Evolutionary conservation across 2,113 vertebrate genomes (phyloP).

Genomic region (Elachura formosa): DNA sequence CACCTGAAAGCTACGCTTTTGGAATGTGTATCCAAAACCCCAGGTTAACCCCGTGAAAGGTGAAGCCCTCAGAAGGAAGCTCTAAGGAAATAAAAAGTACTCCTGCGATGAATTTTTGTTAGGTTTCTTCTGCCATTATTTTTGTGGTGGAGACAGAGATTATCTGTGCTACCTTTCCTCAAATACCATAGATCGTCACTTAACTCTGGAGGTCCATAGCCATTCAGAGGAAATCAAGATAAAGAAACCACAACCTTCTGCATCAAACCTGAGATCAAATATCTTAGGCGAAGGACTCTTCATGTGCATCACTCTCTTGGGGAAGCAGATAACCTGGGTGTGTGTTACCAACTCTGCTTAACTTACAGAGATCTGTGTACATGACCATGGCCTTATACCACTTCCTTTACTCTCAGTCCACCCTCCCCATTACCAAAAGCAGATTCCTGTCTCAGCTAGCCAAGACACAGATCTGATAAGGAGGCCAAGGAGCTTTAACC

Average conservation of each 20-base stretch:
- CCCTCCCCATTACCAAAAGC: neutral
- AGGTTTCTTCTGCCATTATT: neutral
- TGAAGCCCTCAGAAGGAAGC: neutral
- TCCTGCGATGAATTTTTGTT: neutral
- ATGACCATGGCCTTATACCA: neutral
- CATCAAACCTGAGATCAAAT: neutral
- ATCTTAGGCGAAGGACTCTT: neutral
- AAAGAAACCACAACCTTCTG: neutral
- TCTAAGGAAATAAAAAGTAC: neutral
- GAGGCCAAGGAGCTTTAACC: neutral
- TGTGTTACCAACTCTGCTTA: neutral
- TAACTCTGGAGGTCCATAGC: neutral
- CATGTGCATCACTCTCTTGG: neutral
- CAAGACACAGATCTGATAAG: neutral
- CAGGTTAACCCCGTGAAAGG: neutral
- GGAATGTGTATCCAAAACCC: neutral
- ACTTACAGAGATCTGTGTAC: neutral
- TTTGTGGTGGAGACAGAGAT: neutral
- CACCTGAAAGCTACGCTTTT: neutral
- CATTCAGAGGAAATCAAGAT: neutral
- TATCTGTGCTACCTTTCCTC: neutral
- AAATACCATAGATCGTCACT: neutral
- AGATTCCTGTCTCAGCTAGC: neutral
- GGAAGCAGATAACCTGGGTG: neutral
- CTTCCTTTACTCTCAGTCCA: neutral